Percentiles rank a stretch among this genome's conserved stretches.
Conservation (phyloP, 2,113 vertebrate genomes). For the Vulpes vulpes region DNA sequence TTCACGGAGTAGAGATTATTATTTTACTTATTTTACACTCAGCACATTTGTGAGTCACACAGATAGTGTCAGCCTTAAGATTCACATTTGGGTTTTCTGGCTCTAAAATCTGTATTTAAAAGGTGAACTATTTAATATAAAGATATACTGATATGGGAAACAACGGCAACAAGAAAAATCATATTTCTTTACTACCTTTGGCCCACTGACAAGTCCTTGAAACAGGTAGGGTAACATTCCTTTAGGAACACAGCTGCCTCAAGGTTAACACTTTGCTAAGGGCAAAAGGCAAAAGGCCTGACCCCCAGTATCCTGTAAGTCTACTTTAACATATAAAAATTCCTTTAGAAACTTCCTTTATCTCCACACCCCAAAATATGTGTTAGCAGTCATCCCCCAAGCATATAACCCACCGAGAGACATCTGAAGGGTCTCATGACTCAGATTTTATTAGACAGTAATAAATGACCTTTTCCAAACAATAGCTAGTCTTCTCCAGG, state of each 20-base stretch:
- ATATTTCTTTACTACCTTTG: neutral
- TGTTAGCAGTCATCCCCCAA: neutral
- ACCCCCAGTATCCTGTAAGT: neutral
- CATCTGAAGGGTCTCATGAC: neutral
- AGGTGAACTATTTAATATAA: neutral
- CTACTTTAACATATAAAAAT: neutral
- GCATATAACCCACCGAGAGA: neutral
- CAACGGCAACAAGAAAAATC: neutral
- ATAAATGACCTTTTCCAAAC: neutral
- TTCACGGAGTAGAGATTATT: neutral
- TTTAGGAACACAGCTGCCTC: neutral
- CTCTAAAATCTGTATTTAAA: neutral
- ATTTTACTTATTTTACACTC: slow-evolving; percentile 21
- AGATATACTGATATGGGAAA: neutral
- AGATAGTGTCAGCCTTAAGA: neutral
- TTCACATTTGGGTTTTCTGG: slow-evolving; percentile 10
- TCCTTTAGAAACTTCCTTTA: neutral
- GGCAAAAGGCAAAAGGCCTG: neutral
- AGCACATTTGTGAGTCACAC: neutral
- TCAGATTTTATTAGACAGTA: neutral
- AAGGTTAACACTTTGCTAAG: neutral
- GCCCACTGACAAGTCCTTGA: neutral
- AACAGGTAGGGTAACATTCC: neutral
- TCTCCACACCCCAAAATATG: neutral
- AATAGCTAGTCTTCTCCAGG: neutral